These are phyloP conservation scores for Dryas iulia DNA, from an alignment of 1,140 invertebrate species.

Conservation along the genomic window DNA sequence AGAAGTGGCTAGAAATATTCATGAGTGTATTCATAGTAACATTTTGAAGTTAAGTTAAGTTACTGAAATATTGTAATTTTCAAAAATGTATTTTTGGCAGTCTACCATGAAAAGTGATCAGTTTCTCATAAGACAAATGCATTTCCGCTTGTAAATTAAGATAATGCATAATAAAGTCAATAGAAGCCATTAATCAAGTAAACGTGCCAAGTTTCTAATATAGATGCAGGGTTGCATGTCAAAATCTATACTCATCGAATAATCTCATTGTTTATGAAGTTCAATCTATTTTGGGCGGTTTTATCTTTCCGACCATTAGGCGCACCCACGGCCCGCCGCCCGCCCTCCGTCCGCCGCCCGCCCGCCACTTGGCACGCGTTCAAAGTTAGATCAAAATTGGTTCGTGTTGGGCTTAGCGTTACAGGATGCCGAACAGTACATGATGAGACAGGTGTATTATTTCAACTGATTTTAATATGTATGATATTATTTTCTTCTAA, in stretches of 20 bases:
- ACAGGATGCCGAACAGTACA: conserved; percentile 6
- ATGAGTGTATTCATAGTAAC: too few relatives aligned
- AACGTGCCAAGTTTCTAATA: conserved; percentile 13
- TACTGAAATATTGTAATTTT: too few relatives aligned
- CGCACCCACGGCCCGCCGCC: conserved; percentile 55
- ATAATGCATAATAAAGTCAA: not conserved
- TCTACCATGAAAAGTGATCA: too few relatives aligned
- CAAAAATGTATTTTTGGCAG: too few relatives aligned
- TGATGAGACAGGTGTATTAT: not conserved
- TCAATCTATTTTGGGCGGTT: conserved; percentile 66
- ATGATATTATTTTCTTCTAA: not conserved
- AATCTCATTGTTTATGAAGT: conserved; percentile 69
- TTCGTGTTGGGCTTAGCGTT: conserved; percentile 32
- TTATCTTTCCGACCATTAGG: conserved; percentile 71
- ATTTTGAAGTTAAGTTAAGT: too few relatives aligned
- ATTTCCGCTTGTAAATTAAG: not conserved
- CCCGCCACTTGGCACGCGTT: conserved; percentile 57
- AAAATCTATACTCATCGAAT: conserved; percentile 10
- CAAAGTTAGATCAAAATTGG: conserved; percentile 72
- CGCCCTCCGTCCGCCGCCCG: not conserved
- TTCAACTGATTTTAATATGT: not conserved
- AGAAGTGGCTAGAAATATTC: too few relatives aligned
- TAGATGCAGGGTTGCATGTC: conserved; percentile 9
- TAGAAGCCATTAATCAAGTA: conserved; percentile 10
- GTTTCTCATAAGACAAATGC: too few relatives aligned